Evolutionary conservation across 2,113 vertebrate species (phyloP).

Genomic region (Indri indri): DNA sequence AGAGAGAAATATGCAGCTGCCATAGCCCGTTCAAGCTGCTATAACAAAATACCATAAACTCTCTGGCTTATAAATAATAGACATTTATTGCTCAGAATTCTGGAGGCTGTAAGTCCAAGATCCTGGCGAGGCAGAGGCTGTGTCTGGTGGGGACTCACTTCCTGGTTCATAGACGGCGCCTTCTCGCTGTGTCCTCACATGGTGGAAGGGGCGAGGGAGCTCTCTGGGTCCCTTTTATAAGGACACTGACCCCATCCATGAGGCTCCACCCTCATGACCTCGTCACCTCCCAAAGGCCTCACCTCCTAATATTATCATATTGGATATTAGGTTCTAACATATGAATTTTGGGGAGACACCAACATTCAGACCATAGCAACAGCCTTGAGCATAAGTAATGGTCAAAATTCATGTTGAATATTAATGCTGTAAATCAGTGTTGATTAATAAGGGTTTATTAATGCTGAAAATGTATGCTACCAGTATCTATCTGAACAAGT

Average conservation of each 20-base stretch:
- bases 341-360: background rate
- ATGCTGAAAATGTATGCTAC: background rate
- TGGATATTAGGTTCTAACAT: background rate
- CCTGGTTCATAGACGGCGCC: background rate
- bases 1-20: background rate
- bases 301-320: background rate
- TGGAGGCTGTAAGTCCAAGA: background rate
- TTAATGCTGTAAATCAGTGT: background rate
- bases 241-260: background rate
- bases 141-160: background rate
- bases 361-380: background rate
- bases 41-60: background rate
- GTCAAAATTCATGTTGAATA: background rate
- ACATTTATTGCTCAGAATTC: background rate
- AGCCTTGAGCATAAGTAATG: background rate
- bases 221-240: background rate
- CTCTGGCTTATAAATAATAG: background rate
- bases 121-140: background rate
- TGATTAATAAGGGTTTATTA: background rate
- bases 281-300: background rate
- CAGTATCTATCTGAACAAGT: background rate
- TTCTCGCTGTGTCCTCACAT: background rate
- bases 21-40: background rate
- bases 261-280: background rate
- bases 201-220: background rate